A percentile compares a stretch with the other conserved stretches of the same genome.
Conservation (phyloP, 2,113 vertebrate species). For the Myotis davidii region DNA sequence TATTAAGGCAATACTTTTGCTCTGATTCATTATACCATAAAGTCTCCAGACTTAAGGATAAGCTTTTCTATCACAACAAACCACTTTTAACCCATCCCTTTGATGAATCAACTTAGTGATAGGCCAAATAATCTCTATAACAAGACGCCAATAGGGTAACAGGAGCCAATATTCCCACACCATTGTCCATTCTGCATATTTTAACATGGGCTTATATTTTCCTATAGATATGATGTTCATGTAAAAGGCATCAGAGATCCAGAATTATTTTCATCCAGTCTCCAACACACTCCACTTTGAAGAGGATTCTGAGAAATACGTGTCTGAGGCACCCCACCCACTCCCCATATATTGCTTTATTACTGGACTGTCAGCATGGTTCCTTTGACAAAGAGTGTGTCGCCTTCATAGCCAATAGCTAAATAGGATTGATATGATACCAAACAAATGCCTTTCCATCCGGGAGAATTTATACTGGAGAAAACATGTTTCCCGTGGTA, state of each 20-base stretch:
- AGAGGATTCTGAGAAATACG: slow-evolving; percentile 19
- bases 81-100: slow-evolving; percentile 40
- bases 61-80: not conserved
- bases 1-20: slow-evolving; percentile 20
- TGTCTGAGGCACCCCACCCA: not conserved
- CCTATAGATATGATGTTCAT: not conserved
- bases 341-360: not conserved
- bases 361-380: not conserved
- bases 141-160: not conserved
- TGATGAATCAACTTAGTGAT: not conserved
- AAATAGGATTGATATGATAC: slow-evolving; percentile 69
- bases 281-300: not conserved
- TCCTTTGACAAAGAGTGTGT: slow-evolving; percentile 65
- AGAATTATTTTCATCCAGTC: not conserved
- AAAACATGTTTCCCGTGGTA: slow-evolving; percentile 50
- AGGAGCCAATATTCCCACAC: not conserved
- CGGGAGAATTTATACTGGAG: slow-evolving; percentile 61
- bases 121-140: slow-evolving; percentile 6
- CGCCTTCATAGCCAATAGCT: slow-evolving; percentile 64
- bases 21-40: not conserved
- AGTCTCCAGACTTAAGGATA: not conserved
- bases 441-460: slow-evolving; percentile 68
- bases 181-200: not conserved
- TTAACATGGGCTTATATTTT: slow-evolving; percentile 4
- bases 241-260: not conserved